These are phyloP conservation scores for Amblyraja radiata DNA, from an alignment of 2,797 vertebrate species.

Conservation along the genomic window DNA sequence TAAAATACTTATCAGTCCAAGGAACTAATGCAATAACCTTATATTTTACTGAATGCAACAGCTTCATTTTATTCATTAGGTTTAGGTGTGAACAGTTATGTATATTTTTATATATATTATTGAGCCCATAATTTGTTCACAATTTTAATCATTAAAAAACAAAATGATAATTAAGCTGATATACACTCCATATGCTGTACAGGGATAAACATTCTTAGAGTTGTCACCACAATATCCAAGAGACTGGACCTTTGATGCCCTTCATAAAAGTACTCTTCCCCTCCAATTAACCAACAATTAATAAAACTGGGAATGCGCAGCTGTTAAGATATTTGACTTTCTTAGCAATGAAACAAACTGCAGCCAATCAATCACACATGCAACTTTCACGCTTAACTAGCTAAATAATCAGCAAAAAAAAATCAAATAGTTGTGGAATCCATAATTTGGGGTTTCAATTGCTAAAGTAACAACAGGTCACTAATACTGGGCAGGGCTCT, in stretches of 20 bases:
- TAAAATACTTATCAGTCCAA: neutral
- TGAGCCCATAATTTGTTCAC: conserved; percentile 4
- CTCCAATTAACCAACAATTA: neutral
- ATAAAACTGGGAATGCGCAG: neutral
- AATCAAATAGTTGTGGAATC: neutral
- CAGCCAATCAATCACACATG: neutral
- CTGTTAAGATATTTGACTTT: neutral
- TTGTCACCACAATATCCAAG: neutral
- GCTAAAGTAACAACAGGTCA: neutral
- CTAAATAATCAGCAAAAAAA: neutral
- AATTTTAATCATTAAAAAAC: neutral
- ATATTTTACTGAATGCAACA: neutral
- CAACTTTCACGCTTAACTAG: neutral
- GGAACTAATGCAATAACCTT: neutral
- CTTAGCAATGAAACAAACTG: neutral
- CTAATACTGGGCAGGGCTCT: neutral
- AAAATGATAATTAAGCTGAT: neutral
- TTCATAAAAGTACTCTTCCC: neutral
- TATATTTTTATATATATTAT: neutral
- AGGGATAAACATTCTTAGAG: neutral
- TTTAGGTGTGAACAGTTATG: neutral
- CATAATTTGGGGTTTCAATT: neutral
- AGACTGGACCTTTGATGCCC: neutral
- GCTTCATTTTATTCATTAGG: neutral
- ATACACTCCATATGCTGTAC: neutral